A percentile compares a stretch with the other conserved stretches of the same genome.
These are phyloP conservation scores for Dynastes tityus DNA, from an alignment of 2,888 invertebrate species.

Conservation along the genomic window DNA sequence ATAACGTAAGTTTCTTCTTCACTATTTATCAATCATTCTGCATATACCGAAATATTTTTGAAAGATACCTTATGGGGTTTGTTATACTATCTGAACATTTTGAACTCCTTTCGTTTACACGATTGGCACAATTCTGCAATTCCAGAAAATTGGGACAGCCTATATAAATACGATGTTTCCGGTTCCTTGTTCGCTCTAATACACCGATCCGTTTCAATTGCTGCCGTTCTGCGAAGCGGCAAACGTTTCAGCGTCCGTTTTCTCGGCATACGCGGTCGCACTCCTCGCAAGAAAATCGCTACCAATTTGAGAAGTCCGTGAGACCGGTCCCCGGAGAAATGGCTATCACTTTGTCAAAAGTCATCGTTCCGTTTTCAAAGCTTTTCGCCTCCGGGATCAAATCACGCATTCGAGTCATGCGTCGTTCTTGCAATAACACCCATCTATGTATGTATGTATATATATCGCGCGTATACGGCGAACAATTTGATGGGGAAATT, in stretches of 20 bases:
- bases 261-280: not conserved
- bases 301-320: conserved; percentile 21
- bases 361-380: conserved; percentile 2
- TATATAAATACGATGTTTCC: not conserved
- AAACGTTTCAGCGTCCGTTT: not conserved
- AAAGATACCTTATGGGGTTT: too few species aligned
- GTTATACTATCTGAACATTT: too few species aligned
- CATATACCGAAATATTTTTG: too few species aligned
- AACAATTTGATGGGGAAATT: conserved; percentile 37
- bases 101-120: too few species aligned
- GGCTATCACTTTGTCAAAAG: conserved; percentile 34
- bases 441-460: conserved; percentile 11
- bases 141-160: too few species aligned
- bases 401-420: conserved; percentile 33
- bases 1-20: too few species aligned
- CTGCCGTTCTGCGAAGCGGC: not conserved
- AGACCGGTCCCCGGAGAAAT: conserved; percentile 24
- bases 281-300: conserved; percentile 24
- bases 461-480: conserved; percentile 4
- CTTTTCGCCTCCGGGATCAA: conserved; percentile 17
- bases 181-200: not conserved
- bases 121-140: too few species aligned
- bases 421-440: conserved; percentile 5
- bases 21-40: too few species aligned
- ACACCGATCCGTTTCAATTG: conserved; percentile 14